Evolutionary conservation across 2,888 invertebrate species (phyloP).

Genomic region (Sinopyrophorus schimmeli): DNA sequence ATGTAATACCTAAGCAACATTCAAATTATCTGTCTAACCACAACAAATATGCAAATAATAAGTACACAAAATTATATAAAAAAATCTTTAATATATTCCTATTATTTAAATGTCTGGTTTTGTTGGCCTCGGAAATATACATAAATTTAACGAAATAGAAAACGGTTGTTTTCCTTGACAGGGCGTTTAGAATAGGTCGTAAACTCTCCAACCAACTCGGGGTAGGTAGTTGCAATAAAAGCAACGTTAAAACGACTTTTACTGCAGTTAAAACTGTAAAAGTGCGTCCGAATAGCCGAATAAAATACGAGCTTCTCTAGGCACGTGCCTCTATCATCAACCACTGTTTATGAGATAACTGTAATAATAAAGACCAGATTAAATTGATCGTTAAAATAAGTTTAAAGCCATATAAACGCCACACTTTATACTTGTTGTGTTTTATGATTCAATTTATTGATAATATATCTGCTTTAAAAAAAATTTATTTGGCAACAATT

Average conservation of each 20-base stretch:
- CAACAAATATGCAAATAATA: no score
- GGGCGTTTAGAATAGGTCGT: slow-evolving; percentile 34
- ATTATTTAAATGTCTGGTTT: slow-evolving; percentile 6
- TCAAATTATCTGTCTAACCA: no score
- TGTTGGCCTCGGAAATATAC: slow-evolving; percentile 17
- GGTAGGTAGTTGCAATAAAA: slow-evolving; percentile 56
- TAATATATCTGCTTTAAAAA: slow-evolving; percentile 45
- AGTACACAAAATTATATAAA: no score
- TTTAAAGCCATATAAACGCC: slow-evolving; percentile 54
- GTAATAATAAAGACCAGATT: slow-evolving; percentile 55
- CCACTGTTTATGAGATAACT: slow-evolving; percentile 52
- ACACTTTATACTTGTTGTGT: slow-evolving; percentile 48
- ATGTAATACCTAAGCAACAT: no score
- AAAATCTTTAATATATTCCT: no score
- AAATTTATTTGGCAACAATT: slow-evolving; percentile 26
- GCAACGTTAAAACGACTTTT: slow-evolving; percentile 56
- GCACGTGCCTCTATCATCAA: slow-evolving; percentile 44
- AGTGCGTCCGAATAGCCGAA: slow-evolving; percentile 54
- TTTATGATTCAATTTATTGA: slow-evolving; percentile 52
- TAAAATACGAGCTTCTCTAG: slow-evolving; percentile 53
- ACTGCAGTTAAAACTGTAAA: slow-evolving; percentile 56
- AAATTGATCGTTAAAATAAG: slow-evolving; percentile 55
- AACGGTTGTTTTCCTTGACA: slow-evolving; percentile 29
- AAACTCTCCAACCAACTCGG: slow-evolving; percentile 42
- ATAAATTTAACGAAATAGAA: slow-evolving; percentile 27